Evolutionary conservation across 2,888 invertebrate genomes (phyloP), one percentile per base, ranked within the genome.

Genomic region (Atrina japonica): DNA sequence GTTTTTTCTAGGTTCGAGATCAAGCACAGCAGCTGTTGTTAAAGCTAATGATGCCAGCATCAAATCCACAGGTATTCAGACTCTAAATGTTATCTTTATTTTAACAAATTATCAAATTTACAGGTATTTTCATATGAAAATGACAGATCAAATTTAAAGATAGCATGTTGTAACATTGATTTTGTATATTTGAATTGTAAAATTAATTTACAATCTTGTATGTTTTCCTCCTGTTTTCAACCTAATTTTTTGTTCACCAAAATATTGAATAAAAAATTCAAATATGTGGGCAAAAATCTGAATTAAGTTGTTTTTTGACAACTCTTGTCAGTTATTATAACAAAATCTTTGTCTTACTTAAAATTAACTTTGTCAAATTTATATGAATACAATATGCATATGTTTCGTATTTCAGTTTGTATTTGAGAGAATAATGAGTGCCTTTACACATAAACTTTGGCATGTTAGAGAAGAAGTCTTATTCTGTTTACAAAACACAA

Each of bases 391-490:
- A 11, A 40, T 27, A 9, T 58, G 18, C 25, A 30, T 23, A 6
- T 18, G 50, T 18, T 55, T 66, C 23, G 52, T 21, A 56, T 43
- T 84, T n/a, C 94, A 95, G 90, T 92, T 92, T 81, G 92, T 96
- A 69, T 92, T 95, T 80, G 96, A 96, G 80, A 94, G 94, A 88
- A 91, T 96, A 70, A 92, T 92, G 56, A 93, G 93, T 61, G 94
- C 94, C 23, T 93, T 97, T 86, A 93, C 93, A 82, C 97, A 98
- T 92, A 97, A 97, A 92, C 96, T 97, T 90, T 95, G 96, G 85
- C 96, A 97, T 92, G 95, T 98, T 41, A 92, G 97, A 64, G 97
- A 98, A 88, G 97, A 97, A 91, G 94, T 96, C 40, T 92, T 97
- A 74, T 92, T 95, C 80, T 95, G 96, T 81, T 93, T 98, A 81